Base-by-base conservation (phyloP, 2,113 vertebrate species). In the Siniperca chuatsi region DNA sequence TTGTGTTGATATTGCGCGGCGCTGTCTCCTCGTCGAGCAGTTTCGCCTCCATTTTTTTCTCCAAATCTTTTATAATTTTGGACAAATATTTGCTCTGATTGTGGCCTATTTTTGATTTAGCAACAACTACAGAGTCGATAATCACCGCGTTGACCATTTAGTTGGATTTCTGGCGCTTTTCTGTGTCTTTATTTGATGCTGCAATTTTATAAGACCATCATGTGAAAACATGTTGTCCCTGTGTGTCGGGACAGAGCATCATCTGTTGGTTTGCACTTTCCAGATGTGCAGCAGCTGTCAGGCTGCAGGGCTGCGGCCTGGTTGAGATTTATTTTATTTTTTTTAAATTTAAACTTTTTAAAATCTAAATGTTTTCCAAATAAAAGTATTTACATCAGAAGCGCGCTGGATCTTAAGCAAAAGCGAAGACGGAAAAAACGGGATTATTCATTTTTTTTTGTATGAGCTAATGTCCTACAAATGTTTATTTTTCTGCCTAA, bases 231-330 rank as follows among this genome's bases (percentile, higher is more conserved):
- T 2, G n/a, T 6, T 40, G 11, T 60, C 4, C 0, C 35, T 37
- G 35, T 37, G 29, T 52, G 23, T 12, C 4, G 52, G 16, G 12
- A 8, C 52, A 11, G 11, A 58, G 40, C 11, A 16, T 16, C 25
- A 1, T 12, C 10, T 67, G 55, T 52, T 37, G 67, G 54, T 78
- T 69, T 55, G 29, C 42, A 4, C 5, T 55, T 42, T 42, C 52
- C 42, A 68, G 44, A 69, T 40, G 55, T 35, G 6, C 75, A 78
- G 61, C 62, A 79, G 66, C 62, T 69, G 65, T 25, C 61, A 25
- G n/a, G 69, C 55, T 71, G 86, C 82, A 57, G 50, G 29, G 44
- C 29, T 88, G 78, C 54, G 84, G 87, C 84, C 90, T 89, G 77
- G 18, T 29, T 29, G 29, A 29, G 29, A 29, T 29, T 29, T 29